Base-by-base conservation (phyloP, 1,140 invertebrate genomes). In the Venturia canescens region DNA sequence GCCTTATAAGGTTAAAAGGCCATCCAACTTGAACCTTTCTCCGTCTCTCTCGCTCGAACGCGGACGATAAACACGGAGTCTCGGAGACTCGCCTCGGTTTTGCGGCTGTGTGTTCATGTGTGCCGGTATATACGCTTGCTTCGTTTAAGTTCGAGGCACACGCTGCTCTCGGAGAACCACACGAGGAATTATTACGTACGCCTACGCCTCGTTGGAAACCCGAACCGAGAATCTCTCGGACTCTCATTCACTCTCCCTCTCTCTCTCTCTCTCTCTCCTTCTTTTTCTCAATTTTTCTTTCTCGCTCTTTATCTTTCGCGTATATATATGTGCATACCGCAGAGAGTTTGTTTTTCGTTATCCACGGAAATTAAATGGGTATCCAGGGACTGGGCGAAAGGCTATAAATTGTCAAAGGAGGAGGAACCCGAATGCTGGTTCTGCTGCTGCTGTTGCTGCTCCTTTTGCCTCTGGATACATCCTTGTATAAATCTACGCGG, bases 1-100 rank as follows among this genome's bases (percentile, higher is more conserved):
- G 69, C 86, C 84, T 83, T 88, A 88, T 88, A 88, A 88, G 88
- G 87, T 88, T 88, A 88, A 89, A 89, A 87, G 86, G 86, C 86
- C 83, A 85, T 83, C 81, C 85, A 82, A 78, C 80, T 69, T 80
- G 69, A 21, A 72, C 57, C n/a, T 60, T 79, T 44, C 38, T 44
- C 38, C 13, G 38, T 44, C 78, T 50, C 48, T n/a, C 53, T 76
- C 23, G 26, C 75, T 77, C 60, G 27, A 23, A n/a, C n/a, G 23
- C 75, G 75, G 48, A 60, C 75, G 75, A 77, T 77, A 77, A 77
- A 77, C 75, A 57, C 60, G 31, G 57, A 34, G n/a, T n/a, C 21
- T 60, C 7, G 15, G 75, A 66, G 79, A 79, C 79, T 74, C 69
- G 70, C 70, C 79, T 44, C 57, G 29, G 18, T 69, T 69, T 29